phyloP scores from a whole-genome alignment of 1,140 invertebrate species.

The Listronotus bonariensis region DNA sequence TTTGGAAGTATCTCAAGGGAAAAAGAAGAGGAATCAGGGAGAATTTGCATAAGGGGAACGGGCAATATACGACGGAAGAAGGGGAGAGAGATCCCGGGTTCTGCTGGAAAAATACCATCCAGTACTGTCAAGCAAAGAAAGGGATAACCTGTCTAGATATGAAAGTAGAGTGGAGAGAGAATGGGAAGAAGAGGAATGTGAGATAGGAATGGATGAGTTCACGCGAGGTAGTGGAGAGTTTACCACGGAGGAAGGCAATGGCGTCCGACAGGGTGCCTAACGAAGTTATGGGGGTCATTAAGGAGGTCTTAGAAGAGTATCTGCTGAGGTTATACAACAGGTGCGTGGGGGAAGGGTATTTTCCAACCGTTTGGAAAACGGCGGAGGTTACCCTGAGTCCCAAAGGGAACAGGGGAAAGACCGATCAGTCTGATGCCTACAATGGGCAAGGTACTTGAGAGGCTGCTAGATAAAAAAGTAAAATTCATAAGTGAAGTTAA shows the following conservation, averaged over 20 bases:
- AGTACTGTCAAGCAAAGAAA: not conserved
- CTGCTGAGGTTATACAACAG: not conserved
- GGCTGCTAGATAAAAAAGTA: not conserved
- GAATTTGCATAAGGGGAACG: not conserved
- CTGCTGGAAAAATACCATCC: not conserved
- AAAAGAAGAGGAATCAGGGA: too few species aligned
- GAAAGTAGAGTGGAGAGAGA: not conserved
- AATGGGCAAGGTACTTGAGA: constrained; percentile 15
- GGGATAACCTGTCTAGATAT: too few species aligned
- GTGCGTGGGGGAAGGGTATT: not conserved
- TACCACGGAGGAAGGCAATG: constrained; percentile 1
- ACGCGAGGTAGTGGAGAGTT: not conserved
- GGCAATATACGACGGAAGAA: not conserved
- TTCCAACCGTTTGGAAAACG: constrained; percentile 15
- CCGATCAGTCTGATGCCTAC: constrained; percentile 7
- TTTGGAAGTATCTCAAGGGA: too few species aligned
- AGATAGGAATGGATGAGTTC: not conserved
- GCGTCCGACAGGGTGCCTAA: constrained; percentile 18
- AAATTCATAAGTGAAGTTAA: constrained; percentile 1
- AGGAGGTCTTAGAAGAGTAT: not conserved
- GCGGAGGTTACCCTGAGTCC: constrained; percentile 8
- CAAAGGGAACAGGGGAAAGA: constrained; percentile 6
- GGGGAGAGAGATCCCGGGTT: not conserved
- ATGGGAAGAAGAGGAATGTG: not conserved
- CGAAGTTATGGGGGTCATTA: constrained; percentile 6